Base-by-base conservation (phyloP, 2,888 invertebrate species). In the Ceramica pisi region DNA sequence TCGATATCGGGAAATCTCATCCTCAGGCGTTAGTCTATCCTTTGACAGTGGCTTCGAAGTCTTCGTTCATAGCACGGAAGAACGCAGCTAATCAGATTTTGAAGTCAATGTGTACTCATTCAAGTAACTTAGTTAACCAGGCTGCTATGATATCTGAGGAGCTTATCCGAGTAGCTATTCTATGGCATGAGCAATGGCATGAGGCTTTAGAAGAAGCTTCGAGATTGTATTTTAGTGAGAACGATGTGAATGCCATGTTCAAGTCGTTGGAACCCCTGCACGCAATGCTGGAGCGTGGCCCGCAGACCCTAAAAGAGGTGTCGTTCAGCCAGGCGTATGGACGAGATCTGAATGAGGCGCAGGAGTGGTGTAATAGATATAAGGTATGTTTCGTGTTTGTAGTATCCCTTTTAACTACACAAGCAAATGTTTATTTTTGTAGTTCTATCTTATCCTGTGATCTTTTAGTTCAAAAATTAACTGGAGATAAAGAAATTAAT, bases 131-230 rank as follows among this genome's bases (percentile, higher is more conserved):
- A 60, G 99, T 99, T 0, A 98, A 98, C 86, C 99, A 99, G 92
- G 99, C 99, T 0, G 97, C 99, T 87, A 98, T 99, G 98, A 99
- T 99, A 76, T 98, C 99, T 57, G 99, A 99, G 87, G 99, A 99
- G 93, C 96, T 99, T 62, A 99, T 99, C 72, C 96, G 99, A 67
- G 99, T 99, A 1, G 99, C 99, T 2, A 99, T 99, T 82, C 95
- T 99, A 23, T 99, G 99, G 99, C 99, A 99, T 90, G 99, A 99
- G 92, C 97, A 99, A 88, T 99, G 99, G 99, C 99, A 99, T 90
- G 99, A 99, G 92, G 99, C 99, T 0, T 94, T 99, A 26, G 98
- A 98, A 88, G 99, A 99, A 91, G 99, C 99, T 0, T 98, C 98
- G 8, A 90, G 97, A 80, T 94, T 99, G 14, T 99, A 99, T 92